Evolutionary conservation across 2,113 vertebrate species (phyloP), one percentile per base, ranked within the genome.

Genomic region (Apteryx owenii): DNA sequence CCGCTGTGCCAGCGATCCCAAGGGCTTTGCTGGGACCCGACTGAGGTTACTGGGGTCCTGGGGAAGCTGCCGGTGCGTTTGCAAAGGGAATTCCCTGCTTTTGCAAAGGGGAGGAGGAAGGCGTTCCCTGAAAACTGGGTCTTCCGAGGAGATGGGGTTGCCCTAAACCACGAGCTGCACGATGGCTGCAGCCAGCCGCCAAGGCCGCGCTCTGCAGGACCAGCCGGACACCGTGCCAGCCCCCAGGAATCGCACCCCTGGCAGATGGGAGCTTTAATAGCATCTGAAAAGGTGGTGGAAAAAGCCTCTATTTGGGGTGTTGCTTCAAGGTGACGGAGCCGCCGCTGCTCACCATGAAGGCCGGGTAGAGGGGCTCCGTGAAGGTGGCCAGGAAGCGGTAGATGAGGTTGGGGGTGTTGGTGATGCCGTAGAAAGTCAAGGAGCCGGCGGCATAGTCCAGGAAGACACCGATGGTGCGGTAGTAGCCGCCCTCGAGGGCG

Each of bases 311-410:
- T 62, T 94, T 88, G 2, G 94, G 81, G 50, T 44, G 75, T 70
- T 82, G 96, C 91, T 79, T 95, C 80, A 98, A 88, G 16, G 93
- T 96, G 83, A 95, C 42, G 4, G 92, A 93, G 33, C 94, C 75
- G 10, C 96, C 90, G 26, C 97, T 94, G 88, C 97, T 93, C 72
- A 97, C 96, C 97, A 95, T 97, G 72, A 94, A 89, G 3, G 97
- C 96, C 5, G 97, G 98, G 88, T 93, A 96, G 15, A 98, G 85
- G 4, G 96, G 97, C 79, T 97, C 92, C 3, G 92, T 95, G 92
- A 97, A 98, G 40, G 92, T 31, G 77, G 83, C 81, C 19, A 96
- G 95, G 88, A 96, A 96, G 61, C 95, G 95, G 53, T 96, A 97
- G 65, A 97, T 75, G n/a, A 97, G 96, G 70, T 84, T 92, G 36